A percentile compares a stretch with the other conserved stretches of the same genome.
Conservation (phyloP, 2,888 invertebrate genomes). For the Drosophila mimetica region DNA sequence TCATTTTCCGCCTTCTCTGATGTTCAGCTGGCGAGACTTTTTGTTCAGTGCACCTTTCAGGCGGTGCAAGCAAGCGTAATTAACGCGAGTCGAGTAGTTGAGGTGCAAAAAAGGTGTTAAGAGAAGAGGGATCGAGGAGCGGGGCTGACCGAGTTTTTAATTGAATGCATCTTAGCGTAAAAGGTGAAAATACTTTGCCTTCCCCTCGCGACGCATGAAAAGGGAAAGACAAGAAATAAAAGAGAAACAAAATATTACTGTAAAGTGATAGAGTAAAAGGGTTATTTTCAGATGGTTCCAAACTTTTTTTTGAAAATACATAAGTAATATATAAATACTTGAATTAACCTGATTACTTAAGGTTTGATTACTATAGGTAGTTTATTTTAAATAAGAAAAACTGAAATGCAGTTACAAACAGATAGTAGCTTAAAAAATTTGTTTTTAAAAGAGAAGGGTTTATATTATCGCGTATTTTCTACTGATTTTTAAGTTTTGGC, state of each 20-base stretch:
- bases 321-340: not conserved
- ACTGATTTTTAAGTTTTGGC: not conserved
- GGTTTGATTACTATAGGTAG: too few relatives aligned
- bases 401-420: too few relatives aligned
- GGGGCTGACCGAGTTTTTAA: conserved; percentile 70
- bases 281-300: not conserved
- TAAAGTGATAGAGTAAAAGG: not conserved
- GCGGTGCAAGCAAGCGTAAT: conserved; percentile 66
- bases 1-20: too few relatives aligned
- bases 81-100: conserved; percentile 44
- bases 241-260: not conserved
- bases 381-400: too few relatives aligned
- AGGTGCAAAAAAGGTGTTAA: conserved; percentile 48
- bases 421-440: not conserved
- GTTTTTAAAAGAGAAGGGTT: not conserved
- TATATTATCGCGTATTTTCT: not conserved
- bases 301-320: not conserved
- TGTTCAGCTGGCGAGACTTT: too few relatives aligned
- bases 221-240: not conserved
- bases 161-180: conserved; percentile 75
- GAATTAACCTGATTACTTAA: not conserved
- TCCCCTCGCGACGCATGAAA: not conserved
- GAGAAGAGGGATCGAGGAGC: not conserved
- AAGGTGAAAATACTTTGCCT: conserved; percentile 67
- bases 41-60: conserved; percentile 15